These are phyloP conservation scores for Chirona hameri DNA, from an alignment of 2,888 invertebrate species.

Conservation along the genomic window DNA sequence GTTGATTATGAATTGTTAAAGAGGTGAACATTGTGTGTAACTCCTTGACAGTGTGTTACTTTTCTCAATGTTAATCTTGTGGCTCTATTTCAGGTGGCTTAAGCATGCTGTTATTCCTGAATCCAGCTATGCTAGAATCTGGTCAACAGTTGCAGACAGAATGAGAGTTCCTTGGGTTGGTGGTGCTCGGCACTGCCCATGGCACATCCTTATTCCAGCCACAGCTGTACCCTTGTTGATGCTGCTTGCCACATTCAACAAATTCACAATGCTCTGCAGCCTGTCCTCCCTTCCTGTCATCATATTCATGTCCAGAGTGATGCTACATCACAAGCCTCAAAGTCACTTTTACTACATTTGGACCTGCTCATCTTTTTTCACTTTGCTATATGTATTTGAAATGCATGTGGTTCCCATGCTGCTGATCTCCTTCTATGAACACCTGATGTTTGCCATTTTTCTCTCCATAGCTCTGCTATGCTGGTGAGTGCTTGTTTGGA, in stretches of 20 bases:
- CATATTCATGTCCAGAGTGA: neutral
- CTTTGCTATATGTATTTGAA: neutral
- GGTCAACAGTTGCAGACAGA: neutral
- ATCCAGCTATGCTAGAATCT: neutral
- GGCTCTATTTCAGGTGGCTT: neutral
- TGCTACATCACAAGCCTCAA: neutral
- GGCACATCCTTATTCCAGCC: neutral
- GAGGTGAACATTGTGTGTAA: neutral
- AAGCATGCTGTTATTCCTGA: neutral
- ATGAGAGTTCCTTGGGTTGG: neutral
- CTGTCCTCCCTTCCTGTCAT: neutral
- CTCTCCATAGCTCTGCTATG: neutral
- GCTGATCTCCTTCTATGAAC: neutral
- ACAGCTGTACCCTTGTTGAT: neutral
- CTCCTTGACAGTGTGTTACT: neutral
- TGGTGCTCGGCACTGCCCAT: neutral
- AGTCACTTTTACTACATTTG: neutral
- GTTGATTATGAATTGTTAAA: too few relatives aligned
- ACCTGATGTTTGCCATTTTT: neutral
- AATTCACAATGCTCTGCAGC: neutral
- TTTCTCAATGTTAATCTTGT: too few relatives aligned
- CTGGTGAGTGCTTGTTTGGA: constrained; percentile 8
- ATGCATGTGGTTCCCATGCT: neutral
- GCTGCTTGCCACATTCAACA: neutral
- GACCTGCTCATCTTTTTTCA: neutral